phyloP scores from a whole-genome alignment of 2,797 vertebrate species.

The Pempheris klunzingeri region DNA sequence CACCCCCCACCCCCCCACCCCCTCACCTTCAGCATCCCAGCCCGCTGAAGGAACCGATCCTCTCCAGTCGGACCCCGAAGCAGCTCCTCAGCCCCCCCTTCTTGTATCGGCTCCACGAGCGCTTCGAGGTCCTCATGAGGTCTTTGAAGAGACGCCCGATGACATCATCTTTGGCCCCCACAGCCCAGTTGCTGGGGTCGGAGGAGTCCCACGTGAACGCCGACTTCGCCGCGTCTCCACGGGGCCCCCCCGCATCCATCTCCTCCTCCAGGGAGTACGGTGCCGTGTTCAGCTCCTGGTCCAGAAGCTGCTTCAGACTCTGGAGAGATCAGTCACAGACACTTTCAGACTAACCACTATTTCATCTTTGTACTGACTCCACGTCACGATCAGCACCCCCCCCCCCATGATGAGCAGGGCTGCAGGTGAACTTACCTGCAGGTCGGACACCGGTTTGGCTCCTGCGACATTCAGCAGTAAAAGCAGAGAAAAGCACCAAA shows the following conservation, averaged over 20 bases:
- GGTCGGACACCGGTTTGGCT: constrained; percentile 76
- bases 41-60: constrained; percentile 88
- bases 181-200: constrained; percentile 51
- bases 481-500: constrained; percentile 74
- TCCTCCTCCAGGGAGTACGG: constrained; percentile 66
- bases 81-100: constrained; percentile 86
- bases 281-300: constrained; percentile 63
- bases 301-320: constrained; percentile 80
- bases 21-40: constrained; percentile 85
- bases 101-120: constrained; percentile 84
- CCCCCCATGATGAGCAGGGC: too few species aligned
- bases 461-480: constrained; percentile 64
- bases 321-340: too few species aligned
- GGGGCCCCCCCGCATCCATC: constrained; percentile 40
- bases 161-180: constrained; percentile 57
- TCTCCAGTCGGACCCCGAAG: constrained; percentile 85
- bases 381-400: too few species aligned
- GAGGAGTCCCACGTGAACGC: constrained; percentile 62
- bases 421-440: constrained; percentile 77
- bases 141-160: constrained; percentile 79
- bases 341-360: too few species aligned
- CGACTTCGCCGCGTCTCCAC: constrained; percentile 56
- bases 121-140: constrained; percentile 81
- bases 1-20: too few species aligned
- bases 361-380: too few species aligned